Evolutionary conservation across 2,888 invertebrate genomes (phyloP), one percentile per base, ranked within the genome.

Genomic region (Sturmia bella): DNA sequence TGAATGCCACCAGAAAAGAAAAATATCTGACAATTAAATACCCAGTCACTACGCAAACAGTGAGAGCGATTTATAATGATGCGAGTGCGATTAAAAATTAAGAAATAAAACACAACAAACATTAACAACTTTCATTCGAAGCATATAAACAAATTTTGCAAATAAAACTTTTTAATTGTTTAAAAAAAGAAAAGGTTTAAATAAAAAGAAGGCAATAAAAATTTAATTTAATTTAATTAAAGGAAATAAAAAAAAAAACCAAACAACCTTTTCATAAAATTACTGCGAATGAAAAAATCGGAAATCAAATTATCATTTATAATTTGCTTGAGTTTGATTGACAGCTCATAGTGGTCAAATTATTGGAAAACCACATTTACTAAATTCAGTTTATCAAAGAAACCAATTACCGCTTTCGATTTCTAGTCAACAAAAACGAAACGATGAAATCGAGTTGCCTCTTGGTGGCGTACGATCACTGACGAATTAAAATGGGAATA

Each of bases 91-190:
- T 69, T 69, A 57, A 69, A 69, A 69, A 39, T 32, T 43, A 32
- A 27, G 19, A 7, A 32, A 32, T 9, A 32, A 32, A 32, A 32
- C 3, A 27, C 15, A 56, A 56, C 56, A 56, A 56, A 45, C 56
- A 56, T 37, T 56, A 57, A 69, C 56, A 57, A 69, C 68, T 69
- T 69, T 69, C 68, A 69, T 69, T 69, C 12, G 19, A 54, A 54
- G 45, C 27, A 32, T n/a, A n/a, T n/a, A 56, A 43, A 43, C 17
- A 32, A 39, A 32, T 37, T 41, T 43, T 59, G 59, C 24, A 24
- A 43, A 59, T 41, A n/a, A 41, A 59, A 41, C 9, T 3, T n/a
- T 41, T 41, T 17, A 2, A 24, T 24, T 27, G 6, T 27, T 27
- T 24, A 24, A 3, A 59, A 13, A 17, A 43, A 12, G 13, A n/a